Conservation (phyloP, 2,888 invertebrate genomes). For the Campaea margaritaria region DNA sequence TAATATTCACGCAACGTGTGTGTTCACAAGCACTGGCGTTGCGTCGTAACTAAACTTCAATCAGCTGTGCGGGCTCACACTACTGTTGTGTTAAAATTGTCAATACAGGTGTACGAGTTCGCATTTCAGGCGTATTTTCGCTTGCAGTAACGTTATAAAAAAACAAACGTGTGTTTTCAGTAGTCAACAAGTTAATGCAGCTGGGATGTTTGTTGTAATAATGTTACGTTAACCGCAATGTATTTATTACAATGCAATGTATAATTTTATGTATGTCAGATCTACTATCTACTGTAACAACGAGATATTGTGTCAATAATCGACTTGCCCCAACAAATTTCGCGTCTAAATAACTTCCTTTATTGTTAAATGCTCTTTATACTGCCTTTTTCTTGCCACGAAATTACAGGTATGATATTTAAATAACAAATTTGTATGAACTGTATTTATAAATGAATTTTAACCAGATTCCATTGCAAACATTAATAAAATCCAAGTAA, state of each 20-base stretch:
- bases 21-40: too few species aligned
- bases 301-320: neutral
- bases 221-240: neutral
- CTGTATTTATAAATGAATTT: neutral
- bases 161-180: too few species aligned
- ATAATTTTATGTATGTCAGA: neutral
- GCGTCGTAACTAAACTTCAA: too few species aligned
- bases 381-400: constrained; percentile 31
- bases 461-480: neutral
- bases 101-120: too few species aligned
- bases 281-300: too few species aligned
- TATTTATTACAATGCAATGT: neutral
- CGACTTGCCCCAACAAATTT: neutral
- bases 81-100: too few species aligned
- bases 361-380: neutral
- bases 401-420: constrained; percentile 16
- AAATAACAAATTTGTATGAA: neutral
- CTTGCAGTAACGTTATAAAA: too few species aligned
- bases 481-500: too few species aligned
- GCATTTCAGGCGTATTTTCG: too few species aligned
- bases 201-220: neutral
- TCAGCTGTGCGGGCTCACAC: too few species aligned
- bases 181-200: too few species aligned
- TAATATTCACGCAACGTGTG: too few species aligned
- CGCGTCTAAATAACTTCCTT: neutral